phyloP scores from a whole-genome alignment of 2,888 invertebrate species.

The Myopa testacea region DNA sequence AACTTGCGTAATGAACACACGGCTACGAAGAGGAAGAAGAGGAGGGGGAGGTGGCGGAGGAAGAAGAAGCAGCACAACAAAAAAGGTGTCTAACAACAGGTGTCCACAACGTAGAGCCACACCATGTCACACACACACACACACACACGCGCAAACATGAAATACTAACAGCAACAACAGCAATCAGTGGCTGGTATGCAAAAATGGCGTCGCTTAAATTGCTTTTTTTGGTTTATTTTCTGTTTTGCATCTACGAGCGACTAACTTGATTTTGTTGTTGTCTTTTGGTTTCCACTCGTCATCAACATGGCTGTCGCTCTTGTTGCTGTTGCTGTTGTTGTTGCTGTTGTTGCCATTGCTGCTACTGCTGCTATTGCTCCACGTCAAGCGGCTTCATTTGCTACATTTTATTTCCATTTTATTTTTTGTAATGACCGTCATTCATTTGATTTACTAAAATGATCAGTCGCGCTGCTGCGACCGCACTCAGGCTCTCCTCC shows the following conservation, averaged over 20 bases:
- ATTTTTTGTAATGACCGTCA: slow-evolving; percentile 17
- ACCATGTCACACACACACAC: background rate
- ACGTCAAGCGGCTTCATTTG: slow-evolving; percentile 13
- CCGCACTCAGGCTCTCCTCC: background rate
- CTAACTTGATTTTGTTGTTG: slow-evolving; percentile 17
- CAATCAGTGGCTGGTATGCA: slow-evolving; percentile 11
- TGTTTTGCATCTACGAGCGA: background rate
- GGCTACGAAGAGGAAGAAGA: slow-evolving; percentile 50
- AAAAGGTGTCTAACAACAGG: slow-evolving; percentile 31
- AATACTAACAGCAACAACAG: slow-evolving; percentile 19
- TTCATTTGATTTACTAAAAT: slow-evolving; percentile 26
- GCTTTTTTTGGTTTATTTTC: background rate
- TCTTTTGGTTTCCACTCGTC: slow-evolving; percentile 36
- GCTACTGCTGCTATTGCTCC: background rate
- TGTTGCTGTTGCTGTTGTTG: slow-evolving; percentile 22
- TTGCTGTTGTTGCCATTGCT: background rate
- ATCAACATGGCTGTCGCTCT: slow-evolving; percentile 44
- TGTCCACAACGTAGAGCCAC: slow-evolving; percentile 23
- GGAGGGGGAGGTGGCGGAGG: slow-evolving; percentile 4
- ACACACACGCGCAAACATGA: background rate
- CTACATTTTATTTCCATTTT: slow-evolving; percentile 22
- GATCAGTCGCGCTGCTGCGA: background rate
- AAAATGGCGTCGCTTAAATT: slow-evolving; percentile 28
- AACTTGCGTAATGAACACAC: slow-evolving; percentile 40
- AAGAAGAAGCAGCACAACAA: background rate